phyloP scores from a whole-genome alignment of 2,797 vertebrate genomes.

The Gymnothorax javanicus region DNA sequence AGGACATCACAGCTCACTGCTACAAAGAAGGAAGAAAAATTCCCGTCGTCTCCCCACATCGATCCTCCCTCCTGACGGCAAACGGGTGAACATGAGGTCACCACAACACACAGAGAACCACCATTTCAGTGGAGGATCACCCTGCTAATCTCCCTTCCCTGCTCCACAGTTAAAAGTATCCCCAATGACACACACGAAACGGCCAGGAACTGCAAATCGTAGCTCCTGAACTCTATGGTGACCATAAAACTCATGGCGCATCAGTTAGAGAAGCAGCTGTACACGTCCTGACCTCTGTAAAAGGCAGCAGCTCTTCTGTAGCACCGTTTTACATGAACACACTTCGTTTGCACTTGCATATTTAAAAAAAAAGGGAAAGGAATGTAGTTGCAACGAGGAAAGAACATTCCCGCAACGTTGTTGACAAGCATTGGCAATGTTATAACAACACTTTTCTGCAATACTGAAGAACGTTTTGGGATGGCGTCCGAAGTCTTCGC shows the following conservation, averaged over 20 bases:
- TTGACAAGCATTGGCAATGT: no score
- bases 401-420: no score
- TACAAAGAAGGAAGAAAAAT: conserved; percentile 16
- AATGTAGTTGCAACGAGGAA: no score
- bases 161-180: background rate
- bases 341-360: background rate
- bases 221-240: background rate
- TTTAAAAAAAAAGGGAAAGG: no score
- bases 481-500: no score
- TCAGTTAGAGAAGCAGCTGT: background rate
- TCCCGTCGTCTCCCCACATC: background rate
- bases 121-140: background rate
- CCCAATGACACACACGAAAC: background rate
- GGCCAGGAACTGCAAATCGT: background rate
- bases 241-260: background rate
- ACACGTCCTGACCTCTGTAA: background rate
- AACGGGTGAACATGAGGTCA: conserved; percentile 16
- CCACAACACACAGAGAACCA: background rate
- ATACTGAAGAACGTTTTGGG: no score
- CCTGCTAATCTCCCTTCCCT: background rate
- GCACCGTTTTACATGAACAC: background rate
- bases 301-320: background rate
- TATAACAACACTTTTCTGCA: no score
- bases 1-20: conserved; percentile 29
- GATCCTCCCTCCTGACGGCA: conserved; percentile 19